These are phyloP conservation scores for Ectemnius cavifrons DNA, from an alignment of 2,888 invertebrate genomes.

Conservation along the genomic window DNA sequence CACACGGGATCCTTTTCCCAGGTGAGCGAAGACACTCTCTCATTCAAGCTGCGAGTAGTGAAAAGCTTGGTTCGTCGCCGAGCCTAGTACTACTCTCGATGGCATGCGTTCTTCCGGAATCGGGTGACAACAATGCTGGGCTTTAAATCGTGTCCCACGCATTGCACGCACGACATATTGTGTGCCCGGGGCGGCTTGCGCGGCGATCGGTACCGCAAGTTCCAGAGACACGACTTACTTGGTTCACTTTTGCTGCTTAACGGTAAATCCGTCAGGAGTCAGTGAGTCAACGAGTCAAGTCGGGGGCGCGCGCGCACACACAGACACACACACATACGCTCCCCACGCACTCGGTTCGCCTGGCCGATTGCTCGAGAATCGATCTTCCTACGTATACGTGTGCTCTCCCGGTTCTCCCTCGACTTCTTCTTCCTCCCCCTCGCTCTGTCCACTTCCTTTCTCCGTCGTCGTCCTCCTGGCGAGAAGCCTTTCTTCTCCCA, in stretches of 20 bases:
- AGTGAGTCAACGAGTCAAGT: conserved; percentile 73
- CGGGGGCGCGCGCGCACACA: conserved; percentile 35
- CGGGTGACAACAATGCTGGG: conserved; percentile 41
- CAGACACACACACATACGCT: conserved; percentile 26
- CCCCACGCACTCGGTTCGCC: conserved; percentile 51
- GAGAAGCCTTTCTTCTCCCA: background rate
- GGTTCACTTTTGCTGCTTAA: conserved; percentile 75
- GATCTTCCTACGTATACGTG: conserved; percentile 52
- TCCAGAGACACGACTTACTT: conserved; percentile 74
- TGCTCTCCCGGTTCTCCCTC: conserved; percentile 25
- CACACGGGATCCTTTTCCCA: background rate
- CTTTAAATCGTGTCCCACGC: conserved; percentile 53
- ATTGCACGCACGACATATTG: conserved; percentile 20
- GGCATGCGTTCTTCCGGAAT: conserved; percentile 16
- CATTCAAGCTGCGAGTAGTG: background rate
- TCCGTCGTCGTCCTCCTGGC: background rate
- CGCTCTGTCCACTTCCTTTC: background rate
- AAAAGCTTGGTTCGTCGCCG: conserved; percentile 5
- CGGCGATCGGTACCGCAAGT: conserved; percentile 71
- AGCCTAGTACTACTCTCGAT: conserved; percentile 54
- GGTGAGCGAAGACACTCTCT: background rate
- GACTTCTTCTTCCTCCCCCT: background rate
- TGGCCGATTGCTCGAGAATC: conserved; percentile 56
- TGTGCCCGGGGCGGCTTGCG: conserved; percentile 31
- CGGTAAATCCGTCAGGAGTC: conserved; percentile 75